Evolutionary conservation across 1,140 invertebrate genomes (phyloP), one percentile per base, ranked within the genome.

Genomic region (Meloidogyne chitwoodi): DNA sequence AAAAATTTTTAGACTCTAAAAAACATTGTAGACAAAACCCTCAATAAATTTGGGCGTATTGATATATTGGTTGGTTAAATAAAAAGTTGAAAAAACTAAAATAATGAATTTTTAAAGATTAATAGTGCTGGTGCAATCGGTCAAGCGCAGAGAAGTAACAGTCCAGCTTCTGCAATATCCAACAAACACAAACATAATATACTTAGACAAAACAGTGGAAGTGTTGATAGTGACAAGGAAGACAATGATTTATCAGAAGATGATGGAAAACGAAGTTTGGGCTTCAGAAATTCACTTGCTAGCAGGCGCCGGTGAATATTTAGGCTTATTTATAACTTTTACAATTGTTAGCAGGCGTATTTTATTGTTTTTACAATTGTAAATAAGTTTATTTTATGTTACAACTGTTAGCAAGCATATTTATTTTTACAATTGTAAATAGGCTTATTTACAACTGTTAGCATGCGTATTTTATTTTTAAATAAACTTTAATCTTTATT

Each of bases 91-190:
- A 41, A 1, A 77, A 76, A 77, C 63, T 38, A 24, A 26, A 76
- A 44, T 1, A 31, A 26, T 24, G 5, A 34, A 24, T 77, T 73
- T 27, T n/a, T 74, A 67, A 24, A 76, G 75, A 62, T 76, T n/a
- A 77, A 77, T 27, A 77, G 73, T 65, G 73, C 76, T 26, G 76
- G 69, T 6, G 70, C 75, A 61, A 38, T 63, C 1, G 48, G 48
- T 3, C 48, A 56, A 56, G 48, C 41, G 4, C 41, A 44, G 16
- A 44, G 19, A 5, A 56, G n/a, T 56, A 56, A 56, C 10, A n/a
- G 19, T 10, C 48, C 48, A 56, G 48, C 48, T 56, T 56, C 48
- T n/a, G 19, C 48, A 0, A 56, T 56, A n/a, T n/a, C 48, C 48
- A 56, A 56, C 48, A 56, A 56, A 56, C n/a, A n/a, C 4, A 56